Evolutionary conservation across 2,113 vertebrate species (phyloP), one percentile per base, ranked within the genome.

Genomic region (Abramis brama): DNA sequence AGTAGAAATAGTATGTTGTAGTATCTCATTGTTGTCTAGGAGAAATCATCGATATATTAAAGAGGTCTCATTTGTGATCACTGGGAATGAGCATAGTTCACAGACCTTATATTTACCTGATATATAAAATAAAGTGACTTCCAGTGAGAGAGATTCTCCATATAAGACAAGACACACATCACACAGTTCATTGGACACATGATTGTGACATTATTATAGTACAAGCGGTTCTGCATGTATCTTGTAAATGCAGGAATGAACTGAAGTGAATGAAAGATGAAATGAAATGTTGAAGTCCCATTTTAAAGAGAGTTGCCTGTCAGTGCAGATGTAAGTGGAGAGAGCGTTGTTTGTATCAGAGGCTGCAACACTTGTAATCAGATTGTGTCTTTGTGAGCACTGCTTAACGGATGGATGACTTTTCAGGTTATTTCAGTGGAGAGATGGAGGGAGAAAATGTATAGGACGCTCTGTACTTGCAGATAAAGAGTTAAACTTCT

Each of bases 161-260:
- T 70, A 39, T 19, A 39, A 27, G n/a, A 27, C 12, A 17, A 60
- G 57, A 45, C 36, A 27, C 21, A 62, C 55, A 79, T 36, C 30
- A 45, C 55, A 80, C 78, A 19, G 57, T 62, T 64, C 6, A 80
- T 23, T 36, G 76, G 76, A 78, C 55, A 39, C 8, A 57, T 45
- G 25, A 79, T 2, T 33, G 76, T 8, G 52, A 75, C n/a, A 75
- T 75, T 27, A 75, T 25, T 75, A 50, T 27, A 75, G 12, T 50
- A 15, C 13, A 50, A 50, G 73, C 1, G 6, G 9, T 50, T 47
- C n/a, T 75, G 73, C 23, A 8, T 50, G 6, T 75, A 19, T 71
- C 19, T 39, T 25, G 10, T 25, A 25, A 62, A 62, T 62, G 4
- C 59, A 62, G 73, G 21, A 47, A 47, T 75, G 23, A 47, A 25